Evolutionary conservation across 1,140 invertebrate genomes (phyloP).

Genomic region (Pachyrhynchus sulphureomaculatus): DNA sequence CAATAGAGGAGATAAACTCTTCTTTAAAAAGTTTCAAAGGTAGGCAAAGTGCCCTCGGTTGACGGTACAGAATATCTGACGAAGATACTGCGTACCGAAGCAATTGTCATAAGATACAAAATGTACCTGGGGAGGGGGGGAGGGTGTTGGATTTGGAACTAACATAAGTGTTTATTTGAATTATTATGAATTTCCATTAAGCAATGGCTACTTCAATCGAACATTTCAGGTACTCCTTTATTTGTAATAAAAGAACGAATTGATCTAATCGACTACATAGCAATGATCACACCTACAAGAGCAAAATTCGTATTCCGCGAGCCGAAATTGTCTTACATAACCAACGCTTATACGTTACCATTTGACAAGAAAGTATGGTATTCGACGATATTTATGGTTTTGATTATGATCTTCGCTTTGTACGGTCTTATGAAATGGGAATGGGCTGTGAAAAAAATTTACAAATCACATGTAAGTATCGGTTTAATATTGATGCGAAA

Average conservation of each 20-base stretch:
- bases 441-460: conserved; percentile 32
- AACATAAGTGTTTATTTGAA: no score
- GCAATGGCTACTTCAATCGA: no score
- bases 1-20: no score
- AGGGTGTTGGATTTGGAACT: neutral
- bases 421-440: conserved; percentile 52
- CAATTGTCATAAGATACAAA: neutral
- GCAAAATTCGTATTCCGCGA: conserved; percentile 65
- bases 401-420: conserved; percentile 49
- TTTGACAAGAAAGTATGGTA: conserved; percentile 63
- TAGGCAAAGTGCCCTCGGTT: no score
- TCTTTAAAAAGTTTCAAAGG: no score
- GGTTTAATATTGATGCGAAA: neutral
- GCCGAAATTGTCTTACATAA: conserved; percentile 66
- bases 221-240: conserved; percentile 57
- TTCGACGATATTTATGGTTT: conserved; percentile 53
- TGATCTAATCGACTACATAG: conserved; percentile 61
- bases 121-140: neutral
- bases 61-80: no score
- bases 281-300: conserved; percentile 60
- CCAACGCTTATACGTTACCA: conserved; percentile 63
- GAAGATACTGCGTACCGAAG: no score
- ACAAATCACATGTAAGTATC: neutral
- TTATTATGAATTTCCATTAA: no score
- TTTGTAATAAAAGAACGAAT: conserved; percentile 62